Evolutionary conservation across 2,888 invertebrate species (phyloP).

Genomic region (Diaperis boleti): DNA sequence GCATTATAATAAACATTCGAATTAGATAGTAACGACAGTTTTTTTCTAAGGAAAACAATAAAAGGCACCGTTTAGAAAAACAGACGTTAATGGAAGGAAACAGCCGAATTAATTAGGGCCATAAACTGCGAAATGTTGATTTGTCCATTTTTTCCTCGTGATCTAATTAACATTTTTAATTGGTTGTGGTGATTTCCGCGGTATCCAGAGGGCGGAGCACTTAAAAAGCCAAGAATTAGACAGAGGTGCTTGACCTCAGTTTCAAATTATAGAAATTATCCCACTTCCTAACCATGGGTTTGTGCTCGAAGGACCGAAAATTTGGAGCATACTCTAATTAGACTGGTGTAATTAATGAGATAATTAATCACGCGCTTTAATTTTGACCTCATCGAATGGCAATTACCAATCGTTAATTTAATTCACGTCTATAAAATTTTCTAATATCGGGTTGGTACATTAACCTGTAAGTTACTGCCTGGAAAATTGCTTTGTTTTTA

Average conservation of each 20-base stretch:
- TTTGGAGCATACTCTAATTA: neutral
- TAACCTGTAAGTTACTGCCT: neutral
- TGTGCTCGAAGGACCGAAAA: neutral
- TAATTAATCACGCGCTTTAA: neutral
- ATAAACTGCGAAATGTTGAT: neutral
- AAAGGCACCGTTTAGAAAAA: neutral
- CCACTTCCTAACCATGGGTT: too few relatives aligned
- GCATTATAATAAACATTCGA: slow-evolving; percentile 26
- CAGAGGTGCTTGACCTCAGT: neutral
- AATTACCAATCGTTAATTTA: neutral
- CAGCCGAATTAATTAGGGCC: neutral
- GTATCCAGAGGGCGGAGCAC: neutral
- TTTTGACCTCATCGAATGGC: neutral
- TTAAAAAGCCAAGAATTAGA: neutral
- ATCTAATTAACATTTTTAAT: slow-evolving; percentile 1
- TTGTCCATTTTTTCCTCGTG: slow-evolving; percentile 3
- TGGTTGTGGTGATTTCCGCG: slow-evolving; percentile 2
- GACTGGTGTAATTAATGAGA: too few relatives aligned
- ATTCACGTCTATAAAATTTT: neutral
- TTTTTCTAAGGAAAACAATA: neutral
- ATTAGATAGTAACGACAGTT: slow-evolving; percentile 9
- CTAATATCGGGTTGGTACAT: neutral
- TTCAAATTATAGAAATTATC: too few relatives aligned
- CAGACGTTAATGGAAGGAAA: neutral
- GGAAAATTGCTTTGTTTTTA: neutral